These are phyloP conservation scores for Archaeoteleia sp. DNA, from an alignment of 2,888 invertebrate genomes.

Conservation along the genomic window DNA sequence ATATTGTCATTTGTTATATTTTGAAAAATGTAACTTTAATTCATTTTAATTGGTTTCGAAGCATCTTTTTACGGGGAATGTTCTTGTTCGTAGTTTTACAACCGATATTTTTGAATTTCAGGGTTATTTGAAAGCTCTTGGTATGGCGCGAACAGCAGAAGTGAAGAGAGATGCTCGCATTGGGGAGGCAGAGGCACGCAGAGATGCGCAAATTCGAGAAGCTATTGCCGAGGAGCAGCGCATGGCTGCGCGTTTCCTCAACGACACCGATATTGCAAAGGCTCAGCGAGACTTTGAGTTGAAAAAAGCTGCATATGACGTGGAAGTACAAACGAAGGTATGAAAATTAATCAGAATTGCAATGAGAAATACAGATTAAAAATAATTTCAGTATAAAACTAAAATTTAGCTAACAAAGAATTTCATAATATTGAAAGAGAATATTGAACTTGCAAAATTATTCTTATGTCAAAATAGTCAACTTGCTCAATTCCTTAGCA, in stretches of 20 bases:
- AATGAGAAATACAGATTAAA: neutral
- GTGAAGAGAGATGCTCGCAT: constrained; percentile 97
- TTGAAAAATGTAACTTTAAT: neutral
- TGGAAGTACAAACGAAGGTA: constrained; percentile 95
- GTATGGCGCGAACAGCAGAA: constrained; percentile 95
- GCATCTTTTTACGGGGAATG: constrained; percentile 17
- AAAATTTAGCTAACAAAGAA: too few relatives aligned
- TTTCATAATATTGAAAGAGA: too few relatives aligned
- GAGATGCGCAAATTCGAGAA: constrained; percentile 94
- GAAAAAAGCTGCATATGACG: constrained; percentile 97
- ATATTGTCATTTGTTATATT: too few relatives aligned
- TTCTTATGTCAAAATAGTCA: too few relatives aligned
- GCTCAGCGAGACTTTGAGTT: constrained; percentile 97
- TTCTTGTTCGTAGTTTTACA: neutral
- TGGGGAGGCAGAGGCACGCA: constrained; percentile 96
- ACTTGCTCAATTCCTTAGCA: too few relatives aligned
- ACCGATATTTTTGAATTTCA: constrained; percentile 66
- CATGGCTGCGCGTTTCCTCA: constrained; percentile 94
- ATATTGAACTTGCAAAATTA: too few relatives aligned
- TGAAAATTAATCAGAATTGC: neutral
- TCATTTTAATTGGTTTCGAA: constrained; percentile 9
- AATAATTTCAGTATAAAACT: too few relatives aligned
- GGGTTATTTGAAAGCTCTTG: constrained; percentile 95
- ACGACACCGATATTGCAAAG: constrained; percentile 98
- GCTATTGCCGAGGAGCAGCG: constrained; percentile 97